phyloP scores from a whole-genome alignment of 2,797 vertebrate genomes.

The Lutjanus argentimaculatus region DNA sequence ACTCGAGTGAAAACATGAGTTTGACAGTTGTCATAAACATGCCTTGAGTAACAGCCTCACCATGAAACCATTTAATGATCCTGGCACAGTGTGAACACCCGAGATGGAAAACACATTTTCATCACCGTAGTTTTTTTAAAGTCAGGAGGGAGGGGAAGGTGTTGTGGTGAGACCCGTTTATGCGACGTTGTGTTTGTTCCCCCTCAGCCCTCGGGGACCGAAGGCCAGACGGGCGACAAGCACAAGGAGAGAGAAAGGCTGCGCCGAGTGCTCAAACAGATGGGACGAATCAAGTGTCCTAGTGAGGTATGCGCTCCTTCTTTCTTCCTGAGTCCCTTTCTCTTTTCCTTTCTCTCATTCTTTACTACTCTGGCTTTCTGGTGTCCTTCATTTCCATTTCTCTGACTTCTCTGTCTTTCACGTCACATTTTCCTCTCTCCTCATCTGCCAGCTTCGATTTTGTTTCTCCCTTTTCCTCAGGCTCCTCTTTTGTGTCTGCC shows the following conservation, averaged over 20 bases:
- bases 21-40: slow-evolving; percentile 83
- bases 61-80: slow-evolving; percentile 78
- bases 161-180: slow-evolving; percentile 54
- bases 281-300: slow-evolving; percentile 96
- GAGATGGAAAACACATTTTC: slow-evolving; percentile 80
- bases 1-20: slow-evolving; percentile 74
- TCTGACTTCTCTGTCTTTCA: slow-evolving; percentile 38
- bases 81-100: slow-evolving; percentile 64
- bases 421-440: slow-evolving; percentile 51
- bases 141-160: slow-evolving; percentile 34
- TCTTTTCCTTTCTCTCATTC: slow-evolving; percentile 44
- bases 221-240: slow-evolving; percentile 88
- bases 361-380: slow-evolving; percentile 34
- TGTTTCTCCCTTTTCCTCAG: slow-evolving; percentile 47
- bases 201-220: slow-evolving; percentile 85
- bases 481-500: slow-evolving; percentile 55
- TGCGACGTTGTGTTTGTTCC: slow-evolving; percentile 73
- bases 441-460: slow-evolving; percentile 59
- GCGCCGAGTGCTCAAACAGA: slow-evolving; percentile 95
- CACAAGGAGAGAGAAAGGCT: slow-evolving; percentile 94
- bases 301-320: slow-evolving; percentile 89
- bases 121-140: slow-evolving; percentile 24
- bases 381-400: slow-evolving; percentile 54
- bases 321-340: slow-evolving; percentile 39
- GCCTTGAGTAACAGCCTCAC: slow-evolving; percentile 75